Conservation (phyloP, 2,797 vertebrate genomes). For the Otus scops region DNA sequence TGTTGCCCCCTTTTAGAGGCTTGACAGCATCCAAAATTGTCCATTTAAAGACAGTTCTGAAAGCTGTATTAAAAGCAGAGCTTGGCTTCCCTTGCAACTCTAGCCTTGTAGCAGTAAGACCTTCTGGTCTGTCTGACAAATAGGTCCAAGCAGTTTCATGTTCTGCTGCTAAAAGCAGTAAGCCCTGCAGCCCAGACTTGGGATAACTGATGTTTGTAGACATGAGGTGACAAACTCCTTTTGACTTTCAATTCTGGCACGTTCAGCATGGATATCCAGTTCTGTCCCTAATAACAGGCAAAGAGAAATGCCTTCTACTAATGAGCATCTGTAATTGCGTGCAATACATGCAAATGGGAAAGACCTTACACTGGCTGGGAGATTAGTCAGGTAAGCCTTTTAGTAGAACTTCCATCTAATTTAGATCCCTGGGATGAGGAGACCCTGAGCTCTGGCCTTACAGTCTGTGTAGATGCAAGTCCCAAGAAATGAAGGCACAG, state of each 20-base stretch:
- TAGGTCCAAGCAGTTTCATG: neutral
- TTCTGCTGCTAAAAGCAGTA: neutral
- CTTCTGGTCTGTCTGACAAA: neutral
- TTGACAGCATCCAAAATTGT: neutral
- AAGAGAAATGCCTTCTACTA: neutral
- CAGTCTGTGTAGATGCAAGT: fast-evolving
- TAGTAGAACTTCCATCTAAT: conserved; percentile 11
- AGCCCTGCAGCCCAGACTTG: neutral
- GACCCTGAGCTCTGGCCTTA: neutral
- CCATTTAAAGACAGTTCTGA: neutral
- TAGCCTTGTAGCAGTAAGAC: neutral
- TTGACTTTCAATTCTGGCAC: neutral
- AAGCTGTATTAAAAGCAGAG: neutral
- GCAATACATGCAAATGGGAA: neutral
- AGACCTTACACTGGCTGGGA: neutral
- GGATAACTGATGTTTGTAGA: neutral
- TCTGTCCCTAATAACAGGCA: neutral
- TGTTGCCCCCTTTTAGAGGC: neutral
- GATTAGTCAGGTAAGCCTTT: conserved; percentile 36
- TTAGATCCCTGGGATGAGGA: neutral
- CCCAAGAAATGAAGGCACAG: neutral
- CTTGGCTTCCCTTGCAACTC: neutral
- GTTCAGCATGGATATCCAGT: neutral
- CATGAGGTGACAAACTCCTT: neutral
- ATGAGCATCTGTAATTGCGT: neutral